A percentile compares a stretch with the other conserved stretches of the same genome.
phyloP scores from a whole-genome alignment of 1,140 invertebrate species.

The Drosophila bipectinata region DNA sequence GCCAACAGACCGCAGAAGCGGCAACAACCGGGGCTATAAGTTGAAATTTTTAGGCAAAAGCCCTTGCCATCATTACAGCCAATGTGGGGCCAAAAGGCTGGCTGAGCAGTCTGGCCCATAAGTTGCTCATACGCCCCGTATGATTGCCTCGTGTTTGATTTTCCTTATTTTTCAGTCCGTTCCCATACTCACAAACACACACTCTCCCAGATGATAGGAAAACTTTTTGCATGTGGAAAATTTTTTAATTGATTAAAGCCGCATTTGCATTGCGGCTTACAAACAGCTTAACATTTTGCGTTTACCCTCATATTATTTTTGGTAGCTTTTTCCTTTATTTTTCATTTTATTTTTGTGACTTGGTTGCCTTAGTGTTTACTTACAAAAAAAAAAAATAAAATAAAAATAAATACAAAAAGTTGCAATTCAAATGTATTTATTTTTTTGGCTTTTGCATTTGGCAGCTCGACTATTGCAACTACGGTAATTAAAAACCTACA shows the following conservation, averaged over 20 bases:
- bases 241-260: constrained; percentile 82
- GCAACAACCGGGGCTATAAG: constrained; percentile 27
- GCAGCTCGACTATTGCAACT: constrained; percentile 25
- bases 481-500: constrained; percentile 60
- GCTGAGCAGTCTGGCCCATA: constrained; percentile 31
- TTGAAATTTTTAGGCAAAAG: constrained; percentile 68
- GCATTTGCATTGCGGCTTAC: constrained; percentile 78
- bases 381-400: background rate
- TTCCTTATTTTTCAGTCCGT: constrained; percentile 17
- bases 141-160: constrained; percentile 26
- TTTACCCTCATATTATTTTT: constrained; percentile 51
- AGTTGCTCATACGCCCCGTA: constrained; percentile 69
- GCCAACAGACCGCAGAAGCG: constrained; percentile 72
- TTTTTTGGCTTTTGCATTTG: constrained; percentile 44
- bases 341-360: constrained; percentile 21
- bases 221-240: constrained; percentile 67
- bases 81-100: background rate
- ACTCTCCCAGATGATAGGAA: constrained; percentile 1
- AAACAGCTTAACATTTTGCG: constrained; percentile 73
- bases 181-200: constrained; percentile 7
- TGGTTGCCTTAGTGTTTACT: constrained; percentile 24
- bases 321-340: constrained; percentile 14
- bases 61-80: constrained; percentile 54
- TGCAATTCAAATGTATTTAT: constrained; percentile 36
- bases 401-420: constrained; percentile 20